Percentiles rank a stretch among this genome's conserved stretches.
Conservation (phyloP, 2,113 vertebrate genomes). For the Eidolon helvum region DNA sequence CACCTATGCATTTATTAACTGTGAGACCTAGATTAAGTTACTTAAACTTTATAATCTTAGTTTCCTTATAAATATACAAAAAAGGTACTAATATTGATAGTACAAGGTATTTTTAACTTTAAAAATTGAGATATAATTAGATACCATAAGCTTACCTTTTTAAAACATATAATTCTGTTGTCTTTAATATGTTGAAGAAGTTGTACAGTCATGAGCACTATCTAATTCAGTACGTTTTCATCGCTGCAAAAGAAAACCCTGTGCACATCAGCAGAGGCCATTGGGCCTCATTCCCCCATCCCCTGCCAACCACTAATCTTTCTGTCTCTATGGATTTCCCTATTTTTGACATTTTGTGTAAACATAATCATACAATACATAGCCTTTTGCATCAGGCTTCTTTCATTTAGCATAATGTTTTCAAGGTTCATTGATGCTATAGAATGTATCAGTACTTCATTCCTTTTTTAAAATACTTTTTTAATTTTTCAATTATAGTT, state of each 20-base stretch:
- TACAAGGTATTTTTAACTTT: not conserved
- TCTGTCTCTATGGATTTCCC: not conserved
- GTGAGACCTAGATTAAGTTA: not conserved
- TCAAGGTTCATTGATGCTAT: not conserved
- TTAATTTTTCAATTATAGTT: too few species aligned
- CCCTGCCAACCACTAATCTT: not conserved
- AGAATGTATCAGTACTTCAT: not conserved
- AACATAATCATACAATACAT: too few species aligned
- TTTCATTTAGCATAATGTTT: not conserved
- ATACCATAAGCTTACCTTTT: not conserved
- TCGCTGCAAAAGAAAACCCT: not conserved
- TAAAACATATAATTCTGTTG: not conserved
- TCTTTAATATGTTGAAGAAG: not conserved
- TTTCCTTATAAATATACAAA: not conserved
- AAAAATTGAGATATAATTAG: not conserved
- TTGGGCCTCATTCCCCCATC: not conserved
- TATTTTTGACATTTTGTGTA: not conserved
- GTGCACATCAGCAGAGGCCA: not conserved
- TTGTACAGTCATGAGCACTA: not conserved
- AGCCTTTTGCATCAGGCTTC: not conserved
- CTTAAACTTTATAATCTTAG: not conserved
- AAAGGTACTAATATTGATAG: not conserved
- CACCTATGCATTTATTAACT: not conserved
- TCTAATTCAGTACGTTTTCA: not conserved
- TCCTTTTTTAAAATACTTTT: not conserved